These are phyloP conservation scores for Adelognathus sp. DNA, from an alignment of 2,888 invertebrate species.

Conservation along the genomic window DNA sequence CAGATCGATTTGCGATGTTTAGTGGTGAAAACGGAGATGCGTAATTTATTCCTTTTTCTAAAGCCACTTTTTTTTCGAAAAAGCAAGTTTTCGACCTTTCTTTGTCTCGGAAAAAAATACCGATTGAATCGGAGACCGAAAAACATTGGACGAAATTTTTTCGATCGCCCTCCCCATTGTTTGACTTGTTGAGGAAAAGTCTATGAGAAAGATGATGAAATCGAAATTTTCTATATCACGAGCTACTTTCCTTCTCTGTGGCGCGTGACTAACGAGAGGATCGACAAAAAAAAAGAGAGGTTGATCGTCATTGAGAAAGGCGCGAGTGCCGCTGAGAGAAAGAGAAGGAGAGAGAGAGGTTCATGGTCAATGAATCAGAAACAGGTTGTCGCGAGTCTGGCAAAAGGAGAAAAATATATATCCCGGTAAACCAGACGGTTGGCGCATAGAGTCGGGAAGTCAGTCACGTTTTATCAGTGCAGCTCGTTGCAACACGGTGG, in stretches of 20 bases:
- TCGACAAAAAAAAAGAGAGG: constrained; percentile 21
- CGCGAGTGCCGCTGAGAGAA: not conserved
- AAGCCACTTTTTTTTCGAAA: too few relatives aligned
- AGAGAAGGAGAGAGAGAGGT: constrained; percentile 23
- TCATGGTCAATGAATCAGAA: constrained; percentile 59
- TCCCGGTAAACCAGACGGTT: constrained; percentile 57
- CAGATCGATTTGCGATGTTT: constrained; percentile 50
- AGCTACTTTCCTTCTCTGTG: constrained; percentile 13
- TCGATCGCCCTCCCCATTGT: too few relatives aligned
- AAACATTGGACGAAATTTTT: too few relatives aligned
- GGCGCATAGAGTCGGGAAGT: constrained; percentile 60
- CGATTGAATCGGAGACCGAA: not conserved
- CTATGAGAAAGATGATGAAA: too few relatives aligned
- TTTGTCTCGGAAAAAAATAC: not conserved
- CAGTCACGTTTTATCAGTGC: constrained; percentile 60
- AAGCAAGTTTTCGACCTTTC: too few relatives aligned
- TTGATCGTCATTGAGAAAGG: constrained; percentile 41
- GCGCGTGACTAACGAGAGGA: constrained; percentile 9
- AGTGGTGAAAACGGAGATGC: too few relatives aligned
- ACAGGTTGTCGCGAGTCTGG: constrained; percentile 49
- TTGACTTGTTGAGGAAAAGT: too few relatives aligned
- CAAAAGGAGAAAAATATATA: constrained; percentile 11
- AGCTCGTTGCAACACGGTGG: constrained; percentile 68
- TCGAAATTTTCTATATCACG: not conserved
- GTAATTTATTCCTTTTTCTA: too few relatives aligned